Evolutionary conservation across 2,888 invertebrate species (phyloP), one percentile per base, ranked within the genome.

Genomic region (Mythimna vitellina): DNA sequence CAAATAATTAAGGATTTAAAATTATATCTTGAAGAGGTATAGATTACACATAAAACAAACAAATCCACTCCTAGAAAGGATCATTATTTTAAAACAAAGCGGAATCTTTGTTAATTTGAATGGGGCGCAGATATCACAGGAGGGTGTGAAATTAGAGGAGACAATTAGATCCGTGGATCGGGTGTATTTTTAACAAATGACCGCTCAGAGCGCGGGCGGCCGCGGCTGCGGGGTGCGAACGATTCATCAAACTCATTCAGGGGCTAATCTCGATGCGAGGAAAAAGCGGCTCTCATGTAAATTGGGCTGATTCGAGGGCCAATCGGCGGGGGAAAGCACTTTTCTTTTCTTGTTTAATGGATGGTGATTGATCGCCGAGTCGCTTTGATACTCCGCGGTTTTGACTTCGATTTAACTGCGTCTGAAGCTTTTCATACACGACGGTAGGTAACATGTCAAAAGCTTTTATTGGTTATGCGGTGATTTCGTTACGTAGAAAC

Each of bases 181-280:
- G 94, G 95, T 95, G 96, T 96, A 95, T 96, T 96, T 96, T 96
- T 96, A 96, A 96, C 96, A 96, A 96, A 96, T 96, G 96, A 95
- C 95, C 95, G 94, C 88, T 91, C 91, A 87, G 81, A 81, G 87
- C 78, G 87, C 86, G 88, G 86, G 88, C 84, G 89, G 90, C 86
- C 89, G 92, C 91, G 92, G 90, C 87, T 89, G 92, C 91, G 92
- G 91, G 91, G 92, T 90, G 93, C 90, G 92, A 91, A 93, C 95
- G 92, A 96, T 96, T 96, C 96, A 96, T 96, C 96, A 96, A 96
- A 95, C 95, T 96, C 96, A 96, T 95, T 95, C 95, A 90, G 92
- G 91, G 94, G 95, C 96, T 96, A 96, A 96, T 96, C 96, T 96
- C 95, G 94, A 94, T 94, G 94, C 94, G 94, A 94, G 94, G 96